A percentile compares a stretch with the other conserved stretches of the same genome.
Conservation (phyloP, 2,113 vertebrate genomes). For the Oenanthe oenanthe region DNA sequence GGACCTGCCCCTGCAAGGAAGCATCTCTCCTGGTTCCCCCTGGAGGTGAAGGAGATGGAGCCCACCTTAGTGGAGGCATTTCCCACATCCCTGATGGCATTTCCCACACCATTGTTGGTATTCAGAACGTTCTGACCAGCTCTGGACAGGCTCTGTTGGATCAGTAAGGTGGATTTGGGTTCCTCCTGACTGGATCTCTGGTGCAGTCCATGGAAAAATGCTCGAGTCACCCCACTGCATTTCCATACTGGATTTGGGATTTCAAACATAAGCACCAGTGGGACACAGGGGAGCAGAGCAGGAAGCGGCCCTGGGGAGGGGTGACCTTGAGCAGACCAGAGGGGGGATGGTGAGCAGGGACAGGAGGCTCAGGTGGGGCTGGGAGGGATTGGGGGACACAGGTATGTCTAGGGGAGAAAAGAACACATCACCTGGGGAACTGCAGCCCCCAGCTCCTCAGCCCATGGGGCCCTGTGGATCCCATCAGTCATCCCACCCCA, state of each 20-base stretch:
- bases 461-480: fast-evolving
- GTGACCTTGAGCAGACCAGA: neutral
- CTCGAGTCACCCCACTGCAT: fast-evolving
- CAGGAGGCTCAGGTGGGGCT: neutral
- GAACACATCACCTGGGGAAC: fast-evolving
- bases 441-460: neutral
- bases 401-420: neutral
- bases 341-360: neutral
- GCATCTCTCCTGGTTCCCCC: neutral
- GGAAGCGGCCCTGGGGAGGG: neutral
- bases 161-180: neutral
- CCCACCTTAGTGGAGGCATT: neutral
- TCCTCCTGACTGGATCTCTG: neutral
- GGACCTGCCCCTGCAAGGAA: neutral
- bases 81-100: neutral
- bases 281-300: neutral
- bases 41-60: neutral
- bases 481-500: neutral
- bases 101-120: neutral
- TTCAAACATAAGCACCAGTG: neutral
- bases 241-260: neutral
- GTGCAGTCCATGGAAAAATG: neutral
- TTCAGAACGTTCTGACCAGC: neutral
- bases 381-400: fast-evolving
- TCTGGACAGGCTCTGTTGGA: neutral